Conservation (phyloP, 2,113 vertebrate genomes). For the Platanista minor region DNA sequence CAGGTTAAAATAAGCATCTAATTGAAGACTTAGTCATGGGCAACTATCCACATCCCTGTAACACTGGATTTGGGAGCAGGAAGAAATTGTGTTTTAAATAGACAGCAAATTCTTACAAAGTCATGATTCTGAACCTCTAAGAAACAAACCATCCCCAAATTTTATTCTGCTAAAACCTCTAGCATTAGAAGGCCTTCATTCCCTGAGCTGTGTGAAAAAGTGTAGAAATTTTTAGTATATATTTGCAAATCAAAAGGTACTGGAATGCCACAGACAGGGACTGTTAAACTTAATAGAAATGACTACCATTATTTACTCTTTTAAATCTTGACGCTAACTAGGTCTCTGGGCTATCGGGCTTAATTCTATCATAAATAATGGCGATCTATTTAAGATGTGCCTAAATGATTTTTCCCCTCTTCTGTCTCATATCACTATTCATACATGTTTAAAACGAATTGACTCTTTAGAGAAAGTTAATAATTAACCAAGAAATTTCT, state of each 20-base stretch:
- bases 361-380: background rate
- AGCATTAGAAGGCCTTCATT: background rate
- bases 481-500: background rate
- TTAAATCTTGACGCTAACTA: background rate
- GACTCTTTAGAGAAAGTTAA: background rate
- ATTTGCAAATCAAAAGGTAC: background rate
- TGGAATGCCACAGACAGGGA: background rate
- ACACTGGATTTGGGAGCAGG: background rate
- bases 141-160: background rate
- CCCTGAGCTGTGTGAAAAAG: background rate
- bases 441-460: background rate
- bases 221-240: background rate
- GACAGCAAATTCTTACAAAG: background rate
- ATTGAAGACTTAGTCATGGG: background rate
- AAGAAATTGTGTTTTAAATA: background rate
- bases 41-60: background rate
- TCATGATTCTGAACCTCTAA: background rate
- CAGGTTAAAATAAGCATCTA: background rate
- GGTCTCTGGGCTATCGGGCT: background rate
- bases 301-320: background rate
- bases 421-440: background rate
- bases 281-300: background rate
- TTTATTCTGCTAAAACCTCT: background rate
- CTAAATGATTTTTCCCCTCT: background rate
- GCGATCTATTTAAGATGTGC: background rate